These are phyloP conservation scores for Drosophila paranaensis DNA, from an alignment of 2,888 invertebrate species.

Conservation along the genomic window DNA sequence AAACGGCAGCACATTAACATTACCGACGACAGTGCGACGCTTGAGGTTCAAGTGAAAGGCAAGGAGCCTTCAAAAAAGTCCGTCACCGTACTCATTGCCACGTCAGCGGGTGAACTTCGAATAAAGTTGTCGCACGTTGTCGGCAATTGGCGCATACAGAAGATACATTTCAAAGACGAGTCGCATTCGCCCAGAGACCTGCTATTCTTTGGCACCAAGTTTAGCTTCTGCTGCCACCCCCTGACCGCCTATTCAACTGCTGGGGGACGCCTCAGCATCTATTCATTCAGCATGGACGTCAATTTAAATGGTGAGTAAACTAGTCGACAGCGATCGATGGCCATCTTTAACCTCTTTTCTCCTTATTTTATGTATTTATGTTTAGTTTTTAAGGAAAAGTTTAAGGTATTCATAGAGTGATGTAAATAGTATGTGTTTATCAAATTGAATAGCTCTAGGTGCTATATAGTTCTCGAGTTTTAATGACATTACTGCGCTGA, in stretches of 20 bases:
- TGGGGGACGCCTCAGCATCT: slow-evolving; percentile 19
- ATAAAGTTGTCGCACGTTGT: slow-evolving; percentile 8
- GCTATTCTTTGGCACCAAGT: slow-evolving; percentile 26
- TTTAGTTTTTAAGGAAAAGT: no score
- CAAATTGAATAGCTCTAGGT: no score
- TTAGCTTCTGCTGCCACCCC: slow-evolving; percentile 48
- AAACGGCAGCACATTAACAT: slow-evolving; percentile 9
- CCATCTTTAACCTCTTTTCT: no score
- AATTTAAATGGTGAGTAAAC: slow-evolving; percentile 29
- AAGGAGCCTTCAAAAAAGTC: neutral
- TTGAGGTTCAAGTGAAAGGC: slow-evolving; percentile 4
- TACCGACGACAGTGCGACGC: neutral
- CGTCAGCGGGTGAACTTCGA: neutral
- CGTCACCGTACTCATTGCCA: slow-evolving; percentile 5
- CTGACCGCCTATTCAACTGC: slow-evolving; percentile 19
- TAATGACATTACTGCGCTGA: no score
- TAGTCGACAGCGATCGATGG: neutral
- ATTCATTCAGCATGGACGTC: slow-evolving; percentile 47
- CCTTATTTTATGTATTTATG: no score
- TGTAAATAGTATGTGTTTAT: no score
- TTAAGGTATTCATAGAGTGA: no score
- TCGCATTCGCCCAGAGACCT: slow-evolving; percentile 28
- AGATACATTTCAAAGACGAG: neutral
- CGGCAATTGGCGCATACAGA: slow-evolving; percentile 48
- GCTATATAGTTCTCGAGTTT: no score